Conservation (phyloP, 2,888 invertebrate species). For the Strigamia maritima region DNA sequence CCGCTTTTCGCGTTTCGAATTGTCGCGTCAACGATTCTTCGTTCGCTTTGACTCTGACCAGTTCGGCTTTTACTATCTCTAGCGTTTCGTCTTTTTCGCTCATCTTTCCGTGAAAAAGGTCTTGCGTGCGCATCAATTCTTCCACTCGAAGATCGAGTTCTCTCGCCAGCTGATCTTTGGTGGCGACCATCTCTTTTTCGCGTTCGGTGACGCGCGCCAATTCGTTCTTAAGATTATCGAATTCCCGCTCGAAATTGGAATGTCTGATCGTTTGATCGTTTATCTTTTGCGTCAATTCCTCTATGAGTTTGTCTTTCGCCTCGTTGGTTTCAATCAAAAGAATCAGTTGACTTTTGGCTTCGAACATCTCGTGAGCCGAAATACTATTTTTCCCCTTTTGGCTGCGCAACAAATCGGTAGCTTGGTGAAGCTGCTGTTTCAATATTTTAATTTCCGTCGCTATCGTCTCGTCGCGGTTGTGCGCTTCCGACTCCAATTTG, state of each 20-base stretch:
- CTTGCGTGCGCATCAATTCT: background rate
- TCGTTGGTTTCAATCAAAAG: background rate
- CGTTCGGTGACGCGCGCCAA: background rate
- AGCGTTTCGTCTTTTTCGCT: background rate
- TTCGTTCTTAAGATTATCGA: background rate
- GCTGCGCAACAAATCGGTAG: conserved; percentile 1
- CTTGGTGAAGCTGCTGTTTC: conserved; percentile 3
- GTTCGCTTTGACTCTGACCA: background rate
- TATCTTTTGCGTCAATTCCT: background rate
- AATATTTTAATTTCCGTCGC: background rate
- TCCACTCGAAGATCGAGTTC: background rate
- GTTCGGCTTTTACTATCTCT: background rate
- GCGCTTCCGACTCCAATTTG: background rate
- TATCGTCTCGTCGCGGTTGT: background rate
- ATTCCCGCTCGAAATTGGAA: background rate
- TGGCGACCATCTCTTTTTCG: background rate
- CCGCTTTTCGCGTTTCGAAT: background rate
- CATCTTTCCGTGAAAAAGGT: background rate
- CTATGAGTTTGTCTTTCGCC: background rate
- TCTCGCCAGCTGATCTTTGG: background rate
- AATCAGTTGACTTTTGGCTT: background rate
- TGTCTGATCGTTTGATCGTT: background rate
- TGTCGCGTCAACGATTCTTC: background rate
- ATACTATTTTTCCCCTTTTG: conserved; percentile 9
- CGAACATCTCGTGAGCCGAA: conserved; percentile 2